Base-by-base conservation (phyloP, 53 echinoderm and acorn worm species). In the Patiria pectinifera region DNA sequence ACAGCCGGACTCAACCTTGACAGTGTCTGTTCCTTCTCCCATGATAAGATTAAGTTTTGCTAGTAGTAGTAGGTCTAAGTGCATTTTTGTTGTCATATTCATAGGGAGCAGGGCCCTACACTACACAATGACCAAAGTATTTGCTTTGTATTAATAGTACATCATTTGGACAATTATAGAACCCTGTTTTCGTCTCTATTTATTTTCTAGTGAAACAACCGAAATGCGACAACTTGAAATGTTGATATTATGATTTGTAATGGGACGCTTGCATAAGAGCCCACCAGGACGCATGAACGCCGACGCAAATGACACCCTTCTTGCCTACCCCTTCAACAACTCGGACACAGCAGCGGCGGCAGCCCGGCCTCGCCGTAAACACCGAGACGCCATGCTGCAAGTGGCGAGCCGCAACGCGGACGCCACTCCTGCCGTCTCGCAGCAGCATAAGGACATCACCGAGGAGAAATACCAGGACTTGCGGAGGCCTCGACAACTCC, bases 401-500 rank as follows among this genome's bases (percentile, higher is more conserved):
- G 88, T 71, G 24, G 78, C 88, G 15, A 93, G 87, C 83, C 82
- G 76, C 61, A 83, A 58, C 61, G 58, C 87, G 2, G 87, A 82
- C 18, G 78, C 91, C 45, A 91, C 82, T 24, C 86, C 87, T 0
- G 71, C 91, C 35, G 92, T 87, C 26, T 97, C 97, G 23, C 95
- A 93, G 76, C 95, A 93, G 71, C 94, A 92, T 43, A 78, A 48
- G 11, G 93, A 92, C 70, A 81, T 93, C 71, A 91, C 94, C 8
- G 93, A 95, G 13, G 95, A 96, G 19, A 78, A 82, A 45, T 93
- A 92, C 63, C 84, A 94, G 21, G 97, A 95, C 71, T 79, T 89
- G 49, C 93, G 96, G 23, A 93, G 97, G 13, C 95, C 97, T 0
- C 85, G 96, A 25, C 94, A 97, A 62, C 92, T 99, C 35, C 89